phyloP scores from a whole-genome alignment of 2,888 invertebrate species.

The Lasioglossum malachurum region DNA sequence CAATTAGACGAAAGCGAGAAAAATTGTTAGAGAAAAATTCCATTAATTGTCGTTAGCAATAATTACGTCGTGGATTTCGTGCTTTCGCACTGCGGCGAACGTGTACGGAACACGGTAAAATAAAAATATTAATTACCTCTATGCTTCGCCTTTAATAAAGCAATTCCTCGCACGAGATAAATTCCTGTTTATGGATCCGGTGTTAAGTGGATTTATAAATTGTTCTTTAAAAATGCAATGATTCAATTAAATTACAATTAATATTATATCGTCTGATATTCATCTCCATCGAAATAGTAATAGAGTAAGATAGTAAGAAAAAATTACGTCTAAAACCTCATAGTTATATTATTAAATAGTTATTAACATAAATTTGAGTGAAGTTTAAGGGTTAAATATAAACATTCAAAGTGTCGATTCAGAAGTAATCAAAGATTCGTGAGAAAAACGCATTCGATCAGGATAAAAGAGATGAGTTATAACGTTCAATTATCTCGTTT shows the following conservation, averaged over 20 bases:
- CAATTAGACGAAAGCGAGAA: background rate
- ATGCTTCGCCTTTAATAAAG: background rate
- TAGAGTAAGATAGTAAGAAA: background rate
- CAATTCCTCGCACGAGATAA: background rate
- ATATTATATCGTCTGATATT: background rate
- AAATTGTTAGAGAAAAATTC: background rate
- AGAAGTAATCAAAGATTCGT: background rate
- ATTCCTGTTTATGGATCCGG: background rate
- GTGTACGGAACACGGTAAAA: background rate
- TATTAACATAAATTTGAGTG: background rate
- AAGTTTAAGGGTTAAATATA: background rate
- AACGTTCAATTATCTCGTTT: background rate
- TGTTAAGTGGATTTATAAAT: background rate
- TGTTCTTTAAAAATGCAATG: background rate
- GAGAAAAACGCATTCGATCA: background rate
- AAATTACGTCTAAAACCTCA: background rate
- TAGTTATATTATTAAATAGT: background rate
- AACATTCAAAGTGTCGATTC: background rate
- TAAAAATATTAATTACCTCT: background rate
- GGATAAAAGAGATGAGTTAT: no score
- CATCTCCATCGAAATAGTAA: background rate
- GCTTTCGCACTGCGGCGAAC: background rate
- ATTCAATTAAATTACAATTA: background rate
- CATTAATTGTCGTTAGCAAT: slow-evolving; percentile 6
- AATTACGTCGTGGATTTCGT: background rate